phyloP scores from a whole-genome alignment of 2,797 vertebrate genomes.

The Calcarius lapponicus region DNA sequence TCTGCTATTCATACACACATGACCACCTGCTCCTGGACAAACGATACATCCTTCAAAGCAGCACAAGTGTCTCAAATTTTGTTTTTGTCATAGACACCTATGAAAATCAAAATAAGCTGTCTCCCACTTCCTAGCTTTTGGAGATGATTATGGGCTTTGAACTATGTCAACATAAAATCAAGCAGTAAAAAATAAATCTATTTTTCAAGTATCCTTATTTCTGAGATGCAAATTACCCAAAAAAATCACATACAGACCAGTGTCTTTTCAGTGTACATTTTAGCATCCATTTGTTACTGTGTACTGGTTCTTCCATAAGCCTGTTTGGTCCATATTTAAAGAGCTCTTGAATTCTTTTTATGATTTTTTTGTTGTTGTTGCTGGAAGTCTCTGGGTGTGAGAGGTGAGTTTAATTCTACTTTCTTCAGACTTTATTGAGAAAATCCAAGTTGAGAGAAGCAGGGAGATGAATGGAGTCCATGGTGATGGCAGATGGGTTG shows the following conservation, averaged over 20 bases:
- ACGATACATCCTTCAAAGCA: not conserved
- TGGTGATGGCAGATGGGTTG: constrained; percentile 88
- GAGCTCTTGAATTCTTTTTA: not conserved
- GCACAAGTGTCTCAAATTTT: not conserved
- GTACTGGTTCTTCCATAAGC: not conserved
- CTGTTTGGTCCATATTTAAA: constrained; percentile 33
- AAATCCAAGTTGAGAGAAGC: constrained; percentile 87
- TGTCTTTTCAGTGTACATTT: constrained; percentile 17
- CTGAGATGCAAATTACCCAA: constrained; percentile 36
- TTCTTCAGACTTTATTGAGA: constrained; percentile 83
- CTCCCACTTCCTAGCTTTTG: not conserved
- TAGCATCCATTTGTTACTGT: not conserved
- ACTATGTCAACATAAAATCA: constrained; percentile 16
- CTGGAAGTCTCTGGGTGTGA: not conserved
- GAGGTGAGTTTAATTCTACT: not conserved
- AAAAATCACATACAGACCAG: constrained; percentile 25
- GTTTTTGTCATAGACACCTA: not conserved
- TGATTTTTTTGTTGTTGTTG: not conserved
- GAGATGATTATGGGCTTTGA: not conserved
- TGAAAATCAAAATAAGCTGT: constrained; percentile 9
- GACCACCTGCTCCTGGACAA: not conserved
- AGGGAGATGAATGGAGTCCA: constrained; percentile 91
- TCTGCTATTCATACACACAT: not conserved
- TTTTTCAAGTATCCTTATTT: constrained; percentile 72
- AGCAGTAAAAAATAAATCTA: constrained; percentile 19